These are phyloP conservation scores for Collichthys lucidus DNA, from an alignment of 2,113 vertebrate species.

Conservation along the genomic window DNA sequence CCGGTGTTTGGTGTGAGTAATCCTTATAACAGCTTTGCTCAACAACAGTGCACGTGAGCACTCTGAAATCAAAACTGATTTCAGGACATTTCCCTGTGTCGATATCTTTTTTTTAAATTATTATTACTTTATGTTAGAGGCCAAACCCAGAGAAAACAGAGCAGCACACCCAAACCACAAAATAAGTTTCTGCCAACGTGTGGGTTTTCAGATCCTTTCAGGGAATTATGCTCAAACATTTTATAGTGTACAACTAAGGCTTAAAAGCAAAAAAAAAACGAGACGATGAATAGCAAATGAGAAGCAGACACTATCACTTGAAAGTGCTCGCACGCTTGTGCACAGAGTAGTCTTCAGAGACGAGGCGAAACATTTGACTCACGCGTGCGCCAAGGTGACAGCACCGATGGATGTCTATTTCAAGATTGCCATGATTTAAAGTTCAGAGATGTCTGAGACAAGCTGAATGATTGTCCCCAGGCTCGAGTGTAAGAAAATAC, in stretches of 20 bases:
- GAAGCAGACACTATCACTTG: constrained; percentile 59
- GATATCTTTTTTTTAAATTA: neutral
- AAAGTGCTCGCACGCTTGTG: constrained; percentile 54
- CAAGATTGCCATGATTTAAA: constrained; percentile 63
- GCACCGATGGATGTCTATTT: constrained; percentile 66
- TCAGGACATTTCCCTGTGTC: constrained; percentile 80
- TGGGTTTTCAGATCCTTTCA: constrained; percentile 36
- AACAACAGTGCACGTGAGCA: constrained; percentile 20
- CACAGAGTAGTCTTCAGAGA: constrained; percentile 33
- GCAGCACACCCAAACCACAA: constrained; percentile 61
- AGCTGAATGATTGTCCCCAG: constrained; percentile 46
- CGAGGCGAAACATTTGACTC: constrained; percentile 57
- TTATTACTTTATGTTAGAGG: constrained; percentile 61
- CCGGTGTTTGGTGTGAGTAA: neutral
- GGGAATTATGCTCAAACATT: neutral
- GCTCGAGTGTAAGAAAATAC: neutral
- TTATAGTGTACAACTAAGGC: neutral
- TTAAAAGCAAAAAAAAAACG: constrained; percentile 13
- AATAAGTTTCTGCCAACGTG: constrained; percentile 26
- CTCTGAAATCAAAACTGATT: constrained; percentile 76
- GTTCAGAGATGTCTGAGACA: constrained; percentile 50
- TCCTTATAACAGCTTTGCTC: constrained; percentile 21
- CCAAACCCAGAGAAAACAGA: constrained; percentile 76
- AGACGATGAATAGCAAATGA: constrained; percentile 29
- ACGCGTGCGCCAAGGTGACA: constrained; percentile 47